These are phyloP conservation scores for Lamellibrachia columna DNA, from an alignment of 2,888 invertebrate species.

Conservation along the genomic window DNA sequence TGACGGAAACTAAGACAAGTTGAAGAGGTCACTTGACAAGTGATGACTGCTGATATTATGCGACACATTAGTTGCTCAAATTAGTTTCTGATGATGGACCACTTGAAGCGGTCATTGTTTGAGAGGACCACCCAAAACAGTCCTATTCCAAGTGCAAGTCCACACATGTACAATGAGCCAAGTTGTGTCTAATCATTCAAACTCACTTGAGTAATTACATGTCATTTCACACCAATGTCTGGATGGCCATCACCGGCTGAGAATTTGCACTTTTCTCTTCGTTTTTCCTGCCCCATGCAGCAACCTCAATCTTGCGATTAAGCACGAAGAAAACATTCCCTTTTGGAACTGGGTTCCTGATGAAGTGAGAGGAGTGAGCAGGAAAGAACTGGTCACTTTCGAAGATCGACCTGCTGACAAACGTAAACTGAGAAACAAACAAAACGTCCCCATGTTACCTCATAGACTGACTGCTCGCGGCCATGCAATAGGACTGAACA, in stretches of 20 bases:
- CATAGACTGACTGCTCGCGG: background rate
- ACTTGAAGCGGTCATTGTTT: background rate
- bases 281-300: background rate
- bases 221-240: background rate
- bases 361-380: background rate
- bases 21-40: background rate
- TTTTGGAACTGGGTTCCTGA: background rate
- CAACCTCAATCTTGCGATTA: background rate
- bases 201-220: background rate
- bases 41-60: background rate
- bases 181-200: background rate
- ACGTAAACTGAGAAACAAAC: background rate
- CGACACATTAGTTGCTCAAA: background rate
- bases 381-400: background rate
- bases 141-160: background rate
- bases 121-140: too few relatives aligned
- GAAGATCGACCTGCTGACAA: background rate
- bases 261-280: background rate
- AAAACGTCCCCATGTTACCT: background rate
- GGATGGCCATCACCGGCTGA: background rate
- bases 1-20: background rate
- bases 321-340: background rate
- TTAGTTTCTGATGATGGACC: background rate
- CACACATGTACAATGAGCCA: background rate
- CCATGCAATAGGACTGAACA: background rate